Evolutionary conservation across 2,113 vertebrate genomes (phyloP), one percentile per base, ranked within the genome.

Genomic region (Pica pica): DNA sequence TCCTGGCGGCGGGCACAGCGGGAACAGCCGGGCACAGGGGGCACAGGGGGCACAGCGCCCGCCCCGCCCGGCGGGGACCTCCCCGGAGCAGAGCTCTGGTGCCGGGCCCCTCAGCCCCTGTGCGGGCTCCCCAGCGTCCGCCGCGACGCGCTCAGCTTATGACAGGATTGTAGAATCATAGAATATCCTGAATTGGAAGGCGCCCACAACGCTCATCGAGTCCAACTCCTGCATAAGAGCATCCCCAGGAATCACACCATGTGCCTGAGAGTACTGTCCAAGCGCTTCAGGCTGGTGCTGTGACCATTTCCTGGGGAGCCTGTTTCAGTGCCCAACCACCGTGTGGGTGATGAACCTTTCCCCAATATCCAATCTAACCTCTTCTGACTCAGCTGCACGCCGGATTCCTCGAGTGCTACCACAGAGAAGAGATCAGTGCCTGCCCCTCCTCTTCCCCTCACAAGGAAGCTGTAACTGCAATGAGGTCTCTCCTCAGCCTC

Each of bases 401-500:
- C n/a, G 1, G 8, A 53, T 52, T 1, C 22, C 17, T 46, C 7
- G 1, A 2, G 15, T 46, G 10, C 39, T 78, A 55, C 11, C 14
- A 13, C 0, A 53, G 28, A 4, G 7, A 3, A 22, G 3, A 78
- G 28, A 41, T n/a, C 64, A 20, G 47, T 7, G 41, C 7, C 47
- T 70, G 47, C 23, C 23, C 20, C 39, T 27, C 26, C 17, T 16
- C 46, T 30, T n/a, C 18, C 41, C 20, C 13, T 47, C 46, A 12
- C 6, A 4, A 39, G 19, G 39, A 46, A 53, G 13, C 4, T 69
- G n/a, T 21, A n/a, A 9, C 30, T 2, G 2, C 2, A 2, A 0
- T n/a, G 28, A 7, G 10, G 13, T 63, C 20, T 70, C 8, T 1
- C 12, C 28, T 47, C 65, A 30, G 24, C 14, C 30, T 79, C 9